Conservation (phyloP, 2,113 vertebrate genomes). For the Maccullochella peelii region DNA sequence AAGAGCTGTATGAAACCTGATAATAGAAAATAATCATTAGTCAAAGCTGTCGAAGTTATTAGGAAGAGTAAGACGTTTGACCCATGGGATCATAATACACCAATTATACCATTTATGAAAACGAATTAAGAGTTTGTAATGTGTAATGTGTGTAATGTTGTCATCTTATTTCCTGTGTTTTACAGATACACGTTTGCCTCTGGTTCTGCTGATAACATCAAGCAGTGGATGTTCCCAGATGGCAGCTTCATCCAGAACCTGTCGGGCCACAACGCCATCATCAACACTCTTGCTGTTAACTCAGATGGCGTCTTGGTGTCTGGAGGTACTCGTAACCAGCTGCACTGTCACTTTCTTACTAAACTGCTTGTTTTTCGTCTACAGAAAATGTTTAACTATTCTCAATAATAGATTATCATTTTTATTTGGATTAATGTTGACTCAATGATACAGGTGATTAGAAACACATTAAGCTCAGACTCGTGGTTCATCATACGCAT, state of each 20-base stretch:
- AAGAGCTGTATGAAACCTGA: too few species aligned
- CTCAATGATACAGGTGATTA: background rate
- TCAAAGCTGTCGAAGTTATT: background rate
- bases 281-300: slow-evolving; percentile 96
- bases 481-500: background rate
- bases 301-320: slow-evolving; percentile 97
- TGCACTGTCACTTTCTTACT: background rate
- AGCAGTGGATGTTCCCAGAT: slow-evolving; percentile 98
- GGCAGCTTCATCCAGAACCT: slow-evolving; percentile 99
- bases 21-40: background rate
- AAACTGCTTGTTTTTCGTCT: background rate
- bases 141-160: too few species aligned
- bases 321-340: slow-evolving; percentile 87
- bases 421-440: background rate
- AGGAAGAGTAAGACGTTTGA: background rate
- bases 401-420: background rate
- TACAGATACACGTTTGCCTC: slow-evolving; percentile 97
- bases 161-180: slow-evolving; percentile 35
- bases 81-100: background rate
- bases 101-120: background rate
- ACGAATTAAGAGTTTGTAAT: background rate
- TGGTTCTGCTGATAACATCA: slow-evolving; percentile 98
- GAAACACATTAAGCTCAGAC: background rate
- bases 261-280: slow-evolving; percentile 97
- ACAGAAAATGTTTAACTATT: background rate